Base-by-base conservation (phyloP, 2,888 invertebrate species). In the Drosophila heteroneura region DNA sequence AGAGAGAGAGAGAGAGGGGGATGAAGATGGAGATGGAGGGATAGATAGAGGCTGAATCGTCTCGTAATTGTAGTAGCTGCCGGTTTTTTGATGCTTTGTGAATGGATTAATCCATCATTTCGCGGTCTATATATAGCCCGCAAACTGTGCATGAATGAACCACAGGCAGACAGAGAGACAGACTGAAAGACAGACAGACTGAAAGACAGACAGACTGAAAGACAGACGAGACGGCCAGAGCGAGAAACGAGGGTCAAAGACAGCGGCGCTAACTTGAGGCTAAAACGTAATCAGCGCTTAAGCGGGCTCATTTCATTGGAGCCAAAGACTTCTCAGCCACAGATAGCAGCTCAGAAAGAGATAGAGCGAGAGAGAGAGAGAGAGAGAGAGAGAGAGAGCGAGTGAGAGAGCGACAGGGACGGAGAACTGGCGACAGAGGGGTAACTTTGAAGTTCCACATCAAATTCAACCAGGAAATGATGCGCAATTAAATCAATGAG, bases 391-490 rank as follows among this genome's bases (percentile, higher is more conserved):
- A 49, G 5, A 41, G 33, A 26, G 51, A 56, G 9, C 28, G 33
- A 44, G 35, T 1, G 4, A 30, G 14, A n/a, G 47, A 32, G 30
- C 9, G 51, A 39, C 44, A 59, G 65, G 2, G 44, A 44, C 5
- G n/a, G 41, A 22, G 41, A 22, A n/a, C 5, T 22, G n/a, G 22
- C 44, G 44, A 44, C 22, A 16, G 33, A 26, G 47, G 62, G 63
- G 51, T 58, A 64, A 71, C 66, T 79, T 72, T 65, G 69, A 69
- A 77, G 82, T 84, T 87, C 82, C 78, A 89, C 83, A 89, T 91
- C 81, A 85, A 86, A 85, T 67, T 77, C 70, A 92, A 90, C 91
- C 93, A 93, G 93, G 93, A 93, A 93, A 93, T 93, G 93, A 91
- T 89, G 81, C 62, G 91, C 90, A 93, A 93, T 93, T 93, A 93